Conservation (phyloP, 2,113 vertebrate genomes). For the Panthera tigris region DNA sequence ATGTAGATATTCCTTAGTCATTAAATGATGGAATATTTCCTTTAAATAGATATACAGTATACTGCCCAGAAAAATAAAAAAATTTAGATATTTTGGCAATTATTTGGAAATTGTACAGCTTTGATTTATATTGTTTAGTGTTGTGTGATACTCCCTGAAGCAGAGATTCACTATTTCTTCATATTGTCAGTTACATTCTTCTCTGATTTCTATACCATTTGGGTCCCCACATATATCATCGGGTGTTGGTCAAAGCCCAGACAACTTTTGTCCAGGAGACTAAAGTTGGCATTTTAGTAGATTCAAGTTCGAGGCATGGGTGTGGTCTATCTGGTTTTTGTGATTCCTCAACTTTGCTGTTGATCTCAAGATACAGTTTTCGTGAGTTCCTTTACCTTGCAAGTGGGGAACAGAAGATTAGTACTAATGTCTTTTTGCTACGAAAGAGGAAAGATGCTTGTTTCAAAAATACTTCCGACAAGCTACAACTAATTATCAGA, state of each 20-base stretch:
- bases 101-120: neutral
- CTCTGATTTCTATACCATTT: neutral
- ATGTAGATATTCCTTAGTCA: neutral
- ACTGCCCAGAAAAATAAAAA: neutral
- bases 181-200: neutral
- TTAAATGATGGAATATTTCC: neutral
- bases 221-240: neutral
- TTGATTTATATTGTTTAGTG: neutral
- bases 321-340: neutral
- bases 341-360: neutral
- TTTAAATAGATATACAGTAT: neutral
- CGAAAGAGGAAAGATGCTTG: neutral
- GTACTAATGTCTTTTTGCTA: neutral
- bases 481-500: neutral
- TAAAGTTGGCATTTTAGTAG: neutral
- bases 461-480: conserved; percentile 37
- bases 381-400: neutral
- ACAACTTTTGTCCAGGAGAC: neutral
- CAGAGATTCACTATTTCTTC: neutral
- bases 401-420: neutral
- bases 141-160: neutral
- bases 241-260: neutral
- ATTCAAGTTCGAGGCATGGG: neutral
- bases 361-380: neutral
- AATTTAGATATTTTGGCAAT: neutral